Percentiles rank a stretch among this genome's conserved stretches.
Conservation (phyloP, 1,140 invertebrate genomes). For the Heliconius eleuchia region DNA sequence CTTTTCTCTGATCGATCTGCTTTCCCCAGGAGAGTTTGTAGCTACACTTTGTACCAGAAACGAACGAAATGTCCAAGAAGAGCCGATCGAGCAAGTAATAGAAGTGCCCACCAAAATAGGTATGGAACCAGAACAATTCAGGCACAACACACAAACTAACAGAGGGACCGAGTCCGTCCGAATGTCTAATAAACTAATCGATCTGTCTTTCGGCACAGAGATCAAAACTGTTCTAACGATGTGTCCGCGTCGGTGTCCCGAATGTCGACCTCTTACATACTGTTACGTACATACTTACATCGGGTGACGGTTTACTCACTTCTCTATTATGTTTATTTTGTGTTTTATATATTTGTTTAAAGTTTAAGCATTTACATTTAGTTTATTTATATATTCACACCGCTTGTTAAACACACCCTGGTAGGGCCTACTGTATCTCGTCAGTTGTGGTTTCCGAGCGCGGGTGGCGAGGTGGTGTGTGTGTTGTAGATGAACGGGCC, state of each 20-base stretch:
- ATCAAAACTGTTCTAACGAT: conserved; percentile 36
- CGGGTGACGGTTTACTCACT: conserved; percentile 41
- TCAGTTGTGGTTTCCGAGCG: conserved; percentile 17
- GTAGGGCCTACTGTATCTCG: conserved; percentile 13
- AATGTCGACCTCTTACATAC: not conserved
- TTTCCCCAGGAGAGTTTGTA: conserved; percentile 70
- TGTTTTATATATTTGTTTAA: conserved; percentile 5
- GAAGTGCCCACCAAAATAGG: conserved; percentile 54
- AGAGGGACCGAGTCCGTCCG: conserved; percentile 38
- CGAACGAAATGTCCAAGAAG: conserved; percentile 46
- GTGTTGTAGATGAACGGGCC: conserved; percentile 89
- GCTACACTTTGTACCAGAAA: conserved; percentile 66
- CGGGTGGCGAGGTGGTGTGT: conserved; percentile 39
- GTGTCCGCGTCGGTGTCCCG: conserved; percentile 34
- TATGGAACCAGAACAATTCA: conserved; percentile 47
- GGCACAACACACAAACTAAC: conserved; percentile 54
- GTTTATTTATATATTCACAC: conserved; percentile 14
- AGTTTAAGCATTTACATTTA: conserved; percentile 12
- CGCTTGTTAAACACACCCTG: conserved; percentile 7
- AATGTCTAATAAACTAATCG: conserved; percentile 46
- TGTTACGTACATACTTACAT: conserved; percentile 19
- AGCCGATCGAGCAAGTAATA: conserved; percentile 47
- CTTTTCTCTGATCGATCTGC: conserved; percentile 48
- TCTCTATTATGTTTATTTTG: conserved; percentile 34
- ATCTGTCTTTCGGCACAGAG: conserved; percentile 32